Percentiles rank a stretch among this genome's conserved stretches.
phyloP scores from a whole-genome alignment of 2,888 invertebrate species.

The Phasia obesa region DNA sequence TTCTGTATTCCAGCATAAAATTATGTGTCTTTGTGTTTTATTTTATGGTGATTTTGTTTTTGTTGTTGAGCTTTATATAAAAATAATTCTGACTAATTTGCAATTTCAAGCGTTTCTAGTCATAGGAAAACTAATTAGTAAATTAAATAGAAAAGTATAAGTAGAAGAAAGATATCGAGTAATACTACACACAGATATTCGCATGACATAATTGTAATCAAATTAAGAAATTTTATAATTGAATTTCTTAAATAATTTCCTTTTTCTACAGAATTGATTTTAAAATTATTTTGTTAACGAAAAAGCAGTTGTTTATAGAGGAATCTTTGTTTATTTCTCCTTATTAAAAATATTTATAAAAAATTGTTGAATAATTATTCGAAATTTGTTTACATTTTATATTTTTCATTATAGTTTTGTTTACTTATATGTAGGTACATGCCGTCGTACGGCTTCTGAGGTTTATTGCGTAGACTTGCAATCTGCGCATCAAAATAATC shows the following conservation, averaged over 20 bases:
- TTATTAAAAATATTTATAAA: conserved; percentile 46
- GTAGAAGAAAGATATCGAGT: no score
- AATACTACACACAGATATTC: neutral
- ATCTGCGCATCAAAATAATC: conserved; percentile 60
- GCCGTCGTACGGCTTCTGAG: conserved; percentile 23
- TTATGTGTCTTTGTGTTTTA: neutral
- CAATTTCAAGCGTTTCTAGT: conserved; percentile 4
- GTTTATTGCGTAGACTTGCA: conserved; percentile 50
- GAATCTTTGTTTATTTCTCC: conserved; percentile 36
- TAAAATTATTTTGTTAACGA: conserved; percentile 2
- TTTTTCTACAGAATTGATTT: neutral
- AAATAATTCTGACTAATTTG: conserved; percentile 45
- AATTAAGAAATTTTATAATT: neutral
- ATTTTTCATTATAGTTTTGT: neutral
- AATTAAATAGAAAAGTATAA: neutral
- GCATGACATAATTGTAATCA: neutral
- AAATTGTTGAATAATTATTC: conserved; percentile 29
- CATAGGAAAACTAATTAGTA: conserved; percentile 2
- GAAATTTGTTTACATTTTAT: conserved; percentile 41
- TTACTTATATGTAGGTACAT: conserved; percentile 36
- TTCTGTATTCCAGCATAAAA: conserved; percentile 23
- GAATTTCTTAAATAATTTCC: neutral
- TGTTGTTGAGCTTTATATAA: neutral
- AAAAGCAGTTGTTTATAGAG: neutral
- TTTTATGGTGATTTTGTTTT: conserved; percentile 8